These are phyloP conservation scores for Adelosebastes latens DNA, from an alignment of 2,797 vertebrate genomes.

Conservation along the genomic window DNA sequence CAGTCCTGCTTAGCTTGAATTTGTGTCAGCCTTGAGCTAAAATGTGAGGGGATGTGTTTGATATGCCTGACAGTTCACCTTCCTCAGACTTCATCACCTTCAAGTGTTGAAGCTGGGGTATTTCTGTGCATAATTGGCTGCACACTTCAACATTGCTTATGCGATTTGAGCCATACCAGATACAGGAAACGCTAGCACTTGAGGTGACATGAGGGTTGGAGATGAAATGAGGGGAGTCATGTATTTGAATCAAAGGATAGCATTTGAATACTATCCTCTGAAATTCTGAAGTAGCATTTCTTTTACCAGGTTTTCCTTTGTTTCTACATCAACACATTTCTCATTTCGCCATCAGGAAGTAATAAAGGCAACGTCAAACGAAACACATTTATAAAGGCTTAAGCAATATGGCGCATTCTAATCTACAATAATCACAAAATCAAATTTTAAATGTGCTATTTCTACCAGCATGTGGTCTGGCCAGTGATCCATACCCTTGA, in stretches of 20 bases:
- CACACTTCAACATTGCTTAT: slow-evolving; percentile 40
- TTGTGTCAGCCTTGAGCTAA: slow-evolving; percentile 32
- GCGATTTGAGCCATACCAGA: slow-evolving; percentile 60
- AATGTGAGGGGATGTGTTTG: slow-evolving; percentile 31
- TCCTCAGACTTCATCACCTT: slow-evolving; percentile 30
- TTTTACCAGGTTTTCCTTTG: slow-evolving; percentile 47
- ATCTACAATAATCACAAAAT: neutral
- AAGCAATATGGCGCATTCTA: neutral
- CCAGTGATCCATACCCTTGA: slow-evolving; percentile 52
- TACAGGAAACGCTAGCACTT: slow-evolving; percentile 81
- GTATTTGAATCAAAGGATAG: slow-evolving; percentile 59
- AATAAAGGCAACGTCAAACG: neutral
- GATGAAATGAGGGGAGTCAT: slow-evolving; percentile 66
- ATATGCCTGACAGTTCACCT: slow-evolving; percentile 26
- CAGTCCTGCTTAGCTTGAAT: slow-evolving; percentile 33
- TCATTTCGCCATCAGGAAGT: neutral
- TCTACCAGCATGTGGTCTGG: slow-evolving; percentile 2
- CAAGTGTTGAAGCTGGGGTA: slow-evolving; percentile 1
- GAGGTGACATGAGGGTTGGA: slow-evolving; percentile 51
- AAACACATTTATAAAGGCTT: neutral
- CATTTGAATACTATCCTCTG: slow-evolving; percentile 43
- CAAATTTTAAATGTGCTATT: slow-evolving; percentile 5
- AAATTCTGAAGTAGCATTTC: slow-evolving; percentile 47
- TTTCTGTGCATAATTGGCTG: slow-evolving; percentile 34
- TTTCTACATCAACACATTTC: slow-evolving; percentile 1